Conservation (phyloP, 2,113 vertebrate genomes). For the Ptychochromis oligacanthus region DNA sequence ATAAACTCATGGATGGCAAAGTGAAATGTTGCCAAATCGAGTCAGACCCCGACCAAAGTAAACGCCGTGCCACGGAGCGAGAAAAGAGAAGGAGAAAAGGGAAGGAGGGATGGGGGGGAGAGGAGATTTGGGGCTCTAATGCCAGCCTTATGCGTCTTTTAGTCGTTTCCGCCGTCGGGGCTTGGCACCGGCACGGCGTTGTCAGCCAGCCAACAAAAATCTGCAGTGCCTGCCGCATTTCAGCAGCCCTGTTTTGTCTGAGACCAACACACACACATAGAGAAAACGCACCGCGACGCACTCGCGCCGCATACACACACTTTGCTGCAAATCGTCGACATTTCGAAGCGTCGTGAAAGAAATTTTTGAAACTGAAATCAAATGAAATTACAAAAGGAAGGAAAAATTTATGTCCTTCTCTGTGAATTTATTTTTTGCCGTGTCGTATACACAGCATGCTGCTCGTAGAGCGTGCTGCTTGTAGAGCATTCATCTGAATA, state of each 20-base stretch:
- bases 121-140: constrained; percentile 89
- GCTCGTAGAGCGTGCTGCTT: not conserved
- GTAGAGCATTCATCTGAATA: constrained; percentile 3
- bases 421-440: not conserved
- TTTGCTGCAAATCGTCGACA: not conserved
- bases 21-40: constrained; percentile 61
- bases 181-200: constrained; percentile 89
- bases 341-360: constrained; percentile 15
- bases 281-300: constrained; percentile 3
- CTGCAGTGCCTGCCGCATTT: constrained; percentile 96
- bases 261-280: constrained; percentile 76
- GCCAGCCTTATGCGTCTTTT: constrained; percentile 92
- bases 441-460: not conserved
- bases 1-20: constrained; percentile 57
- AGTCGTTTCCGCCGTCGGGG: constrained; percentile 94
- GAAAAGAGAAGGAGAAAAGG: constrained; percentile 66
- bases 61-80: constrained; percentile 70
- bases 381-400: not conserved
- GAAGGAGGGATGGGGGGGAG: constrained; percentile 57
- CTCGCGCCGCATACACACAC: not conserved
- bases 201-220: constrained; percentile 95
- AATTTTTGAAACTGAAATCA: not conserved
- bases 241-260: constrained; percentile 86
- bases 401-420: not conserved
- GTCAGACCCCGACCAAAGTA: constrained; percentile 81